Conservation (phyloP, 2,797 vertebrate genomes). For the Neomorphus geoffroyi region DNA sequence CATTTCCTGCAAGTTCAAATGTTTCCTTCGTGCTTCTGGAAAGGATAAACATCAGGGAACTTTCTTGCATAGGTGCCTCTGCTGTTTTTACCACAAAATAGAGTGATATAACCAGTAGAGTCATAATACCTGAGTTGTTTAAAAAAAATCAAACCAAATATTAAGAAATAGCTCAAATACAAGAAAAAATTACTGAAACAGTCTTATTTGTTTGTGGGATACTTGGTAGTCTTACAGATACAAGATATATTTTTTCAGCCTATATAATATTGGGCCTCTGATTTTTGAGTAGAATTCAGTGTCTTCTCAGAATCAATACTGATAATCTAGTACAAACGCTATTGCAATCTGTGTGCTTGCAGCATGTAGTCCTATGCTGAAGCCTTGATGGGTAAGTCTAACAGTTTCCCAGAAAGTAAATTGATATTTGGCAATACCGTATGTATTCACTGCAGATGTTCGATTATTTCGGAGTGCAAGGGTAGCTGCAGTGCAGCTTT, state of each 20-base stretch:
- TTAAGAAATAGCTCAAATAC: not conserved
- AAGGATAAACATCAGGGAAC: not conserved
- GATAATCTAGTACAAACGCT: rapidly evolving
- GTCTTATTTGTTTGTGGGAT: not conserved
- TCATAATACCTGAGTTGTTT: not conserved
- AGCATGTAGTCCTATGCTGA: not conserved
- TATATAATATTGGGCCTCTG: not conserved
- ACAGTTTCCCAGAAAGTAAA: not conserved
- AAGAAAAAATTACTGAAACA: not conserved
- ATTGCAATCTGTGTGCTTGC: not conserved
- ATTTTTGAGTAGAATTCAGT: not conserved
- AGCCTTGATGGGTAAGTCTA: not conserved
- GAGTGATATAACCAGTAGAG: not conserved
- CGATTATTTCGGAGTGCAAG: not conserved
- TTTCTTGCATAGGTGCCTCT: not conserved
- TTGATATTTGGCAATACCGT: not conserved
- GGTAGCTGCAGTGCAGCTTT: not conserved
- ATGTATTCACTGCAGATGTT: not conserved
- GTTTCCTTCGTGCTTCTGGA: not conserved
- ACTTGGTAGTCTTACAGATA: not conserved
- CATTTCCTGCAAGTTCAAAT: not conserved
- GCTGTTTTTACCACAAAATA: not conserved
- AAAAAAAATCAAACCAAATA: not conserved
- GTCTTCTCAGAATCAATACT: not conserved
- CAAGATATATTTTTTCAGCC: not conserved